Conservation (phyloP, 2,888 invertebrate genomes). For the Scaptomyza tumidula region DNA sequence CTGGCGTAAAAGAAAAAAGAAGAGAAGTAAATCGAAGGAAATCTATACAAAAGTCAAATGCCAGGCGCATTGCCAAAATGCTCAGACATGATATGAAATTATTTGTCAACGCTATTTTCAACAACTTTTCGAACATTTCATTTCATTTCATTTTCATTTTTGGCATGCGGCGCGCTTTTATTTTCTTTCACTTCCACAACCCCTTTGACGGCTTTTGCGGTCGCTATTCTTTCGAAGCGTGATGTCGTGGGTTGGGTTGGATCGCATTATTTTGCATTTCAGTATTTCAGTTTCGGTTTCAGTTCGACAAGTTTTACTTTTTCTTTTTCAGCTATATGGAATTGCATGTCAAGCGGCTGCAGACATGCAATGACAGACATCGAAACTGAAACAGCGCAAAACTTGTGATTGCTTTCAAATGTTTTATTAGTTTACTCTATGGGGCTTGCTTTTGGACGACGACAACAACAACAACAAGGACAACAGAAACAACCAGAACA, state of each 20-base stretch:
- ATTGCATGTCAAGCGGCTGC: slow-evolving; percentile 52
- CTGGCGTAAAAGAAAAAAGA: neutral
- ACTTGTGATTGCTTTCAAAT: slow-evolving; percentile 74
- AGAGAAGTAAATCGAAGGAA: slow-evolving; percentile 37
- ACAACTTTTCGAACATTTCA: slow-evolving; percentile 76
- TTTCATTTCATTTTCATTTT: slow-evolving; percentile 75
- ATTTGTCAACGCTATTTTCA: slow-evolving; percentile 79
- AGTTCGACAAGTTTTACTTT: slow-evolving; percentile 12
- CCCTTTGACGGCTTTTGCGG: slow-evolving; percentile 16
- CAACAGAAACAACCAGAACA: slow-evolving; percentile 10
- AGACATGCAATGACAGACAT: slow-evolving; percentile 74
- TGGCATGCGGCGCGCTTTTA: slow-evolving; percentile 48
- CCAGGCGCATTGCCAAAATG: slow-evolving; percentile 50
- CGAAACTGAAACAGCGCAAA: slow-evolving; percentile 52
- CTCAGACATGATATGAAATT: slow-evolving; percentile 76
- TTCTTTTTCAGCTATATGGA: slow-evolving; percentile 15
- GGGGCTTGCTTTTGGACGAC: neutral
- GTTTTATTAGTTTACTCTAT: slow-evolving; percentile 67
- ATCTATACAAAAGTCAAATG: slow-evolving; percentile 46
- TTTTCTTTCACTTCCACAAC: neutral
- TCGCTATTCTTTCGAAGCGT: neutral
- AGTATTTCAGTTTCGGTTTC: slow-evolving; percentile 41
- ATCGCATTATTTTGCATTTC: slow-evolving; percentile 50
- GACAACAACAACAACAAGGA: slow-evolving; percentile 5
- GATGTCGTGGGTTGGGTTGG: neutral